A percentile compares a stretch with the other conserved stretches of the same genome.
These are phyloP conservation scores for Parazoanthus swiftii DNA, from an alignment of 92 coral and sea anemone genomes.

Conservation along the genomic window DNA sequence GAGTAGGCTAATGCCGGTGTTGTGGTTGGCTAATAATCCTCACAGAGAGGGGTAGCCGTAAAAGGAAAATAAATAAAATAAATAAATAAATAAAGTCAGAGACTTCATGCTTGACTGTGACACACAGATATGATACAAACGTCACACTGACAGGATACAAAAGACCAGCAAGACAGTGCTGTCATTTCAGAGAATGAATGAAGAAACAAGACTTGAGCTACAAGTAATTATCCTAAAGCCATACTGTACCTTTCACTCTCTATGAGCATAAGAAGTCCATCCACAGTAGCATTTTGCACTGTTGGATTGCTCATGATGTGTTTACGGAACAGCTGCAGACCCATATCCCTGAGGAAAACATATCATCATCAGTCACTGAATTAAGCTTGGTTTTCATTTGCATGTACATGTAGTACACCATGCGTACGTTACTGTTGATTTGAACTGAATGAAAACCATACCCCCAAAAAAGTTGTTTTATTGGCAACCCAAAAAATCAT, in stretches of 20 bases:
- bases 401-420: too few relatives aligned
- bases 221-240: too few relatives aligned
- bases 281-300: slow-evolving; percentile 93
- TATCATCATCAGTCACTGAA: neutral
- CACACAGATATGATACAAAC: neutral
- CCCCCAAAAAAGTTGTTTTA: too few relatives aligned
- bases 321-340: slow-evolving; percentile 84
- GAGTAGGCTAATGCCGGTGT: too few relatives aligned
- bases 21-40: too few relatives aligned
- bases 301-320: slow-evolving; percentile 86
- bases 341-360: slow-evolving; percentile 84
- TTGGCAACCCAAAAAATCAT: too few relatives aligned
- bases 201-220: too few relatives aligned
- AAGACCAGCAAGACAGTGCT: neutral
- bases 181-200: neutral
- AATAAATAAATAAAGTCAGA: neutral
- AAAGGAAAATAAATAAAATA: too few relatives aligned
- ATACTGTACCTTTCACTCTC: slow-evolving; percentile 85
- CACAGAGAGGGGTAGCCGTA: too few relatives aligned
- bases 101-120: neutral
- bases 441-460: too few relatives aligned
- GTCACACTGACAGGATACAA: neutral
- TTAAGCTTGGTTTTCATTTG: too few relatives aligned
- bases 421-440: too few relatives aligned
- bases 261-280: slow-evolving; percentile 83